Percentiles rank a stretch among this genome's conserved stretches.
phyloP scores from a whole-genome alignment of 1,140 invertebrate species.

The Galleria mellonella region DNA sequence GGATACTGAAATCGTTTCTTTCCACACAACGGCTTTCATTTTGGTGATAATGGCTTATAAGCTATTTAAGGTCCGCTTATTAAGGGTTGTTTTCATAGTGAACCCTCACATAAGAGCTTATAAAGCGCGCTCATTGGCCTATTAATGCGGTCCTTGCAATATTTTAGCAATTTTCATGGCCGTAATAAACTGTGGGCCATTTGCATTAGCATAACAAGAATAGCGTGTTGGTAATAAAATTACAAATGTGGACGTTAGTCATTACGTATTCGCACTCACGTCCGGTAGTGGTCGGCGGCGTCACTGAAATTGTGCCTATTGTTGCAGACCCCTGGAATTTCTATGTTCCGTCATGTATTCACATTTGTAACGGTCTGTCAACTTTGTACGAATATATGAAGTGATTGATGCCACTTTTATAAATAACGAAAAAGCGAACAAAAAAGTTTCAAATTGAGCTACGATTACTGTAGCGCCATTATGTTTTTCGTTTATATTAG shows the following conservation, averaged over 20 bases:
- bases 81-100: not conserved
- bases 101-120: not conserved
- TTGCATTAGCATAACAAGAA: conserved; percentile 37
- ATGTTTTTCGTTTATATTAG: too few species aligned
- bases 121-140: not conserved
- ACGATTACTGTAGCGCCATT: too few species aligned
- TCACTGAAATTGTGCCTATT: too few species aligned
- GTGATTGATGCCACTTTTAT: too few species aligned
- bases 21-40: not conserved
- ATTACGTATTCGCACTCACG: conserved; percentile 17
- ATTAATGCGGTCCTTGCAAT: too few species aligned
- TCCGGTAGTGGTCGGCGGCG: conserved; percentile 11
- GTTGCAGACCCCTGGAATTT: too few species aligned
- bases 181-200: conserved; percentile 17
- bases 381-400: too few species aligned
- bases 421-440: too few species aligned
- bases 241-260: conserved; percentile 7
- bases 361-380: too few species aligned
- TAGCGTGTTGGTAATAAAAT: conserved; percentile 23
- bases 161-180: conserved; percentile 15
- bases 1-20: not conserved
- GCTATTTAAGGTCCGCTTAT: not conserved
- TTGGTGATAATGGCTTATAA: not conserved
- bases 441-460: too few species aligned
- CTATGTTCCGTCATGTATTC: too few species aligned